These are phyloP conservation scores for Protophormia terraenovae DNA, from an alignment of 2,888 invertebrate genomes.

Conservation along the genomic window DNA sequence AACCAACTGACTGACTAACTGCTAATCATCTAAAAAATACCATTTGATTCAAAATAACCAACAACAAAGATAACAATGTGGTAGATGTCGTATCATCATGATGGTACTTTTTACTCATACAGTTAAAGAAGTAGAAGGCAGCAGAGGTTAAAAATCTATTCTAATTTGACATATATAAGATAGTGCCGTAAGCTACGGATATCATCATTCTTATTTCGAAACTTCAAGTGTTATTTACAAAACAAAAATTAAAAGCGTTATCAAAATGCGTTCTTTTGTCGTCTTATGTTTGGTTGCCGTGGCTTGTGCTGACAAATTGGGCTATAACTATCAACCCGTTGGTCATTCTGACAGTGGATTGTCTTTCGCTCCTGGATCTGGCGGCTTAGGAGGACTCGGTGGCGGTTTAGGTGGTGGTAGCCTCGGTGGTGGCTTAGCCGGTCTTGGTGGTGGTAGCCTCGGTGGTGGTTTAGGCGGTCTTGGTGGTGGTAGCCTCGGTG, in stretches of 20 bases:
- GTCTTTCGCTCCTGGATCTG: conserved; percentile 24
- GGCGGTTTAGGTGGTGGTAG: not conserved
- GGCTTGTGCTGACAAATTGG: conserved; percentile 75
- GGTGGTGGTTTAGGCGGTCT: not conserved
- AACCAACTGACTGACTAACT: not conserved
- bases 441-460: not conserved
- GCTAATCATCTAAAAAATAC: not conserved
- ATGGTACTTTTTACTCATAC: not conserved
- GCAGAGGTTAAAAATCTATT: not conserved
- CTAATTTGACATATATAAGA: conserved; percentile 51
- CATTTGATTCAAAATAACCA: not conserved
- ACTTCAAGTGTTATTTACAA: conserved; percentile 48
- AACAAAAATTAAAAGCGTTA: conserved; percentile 31
- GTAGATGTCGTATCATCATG: not conserved
- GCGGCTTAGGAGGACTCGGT: not conserved
- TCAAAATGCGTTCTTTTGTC: conserved; percentile 76
- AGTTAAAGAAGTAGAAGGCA: not conserved
- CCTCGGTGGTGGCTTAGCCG: not conserved
- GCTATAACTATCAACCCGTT: conserved; percentile 75
- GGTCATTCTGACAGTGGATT: conserved; percentile 35
- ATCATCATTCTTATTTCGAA: conserved; percentile 51
- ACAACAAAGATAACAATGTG: not conserved
- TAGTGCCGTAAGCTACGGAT: not conserved
- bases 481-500: conserved; percentile 1
- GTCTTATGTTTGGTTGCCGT: conserved; percentile 74